Conservation (phyloP, 2,113 vertebrate genomes). For the Tupaia tana region DNA sequence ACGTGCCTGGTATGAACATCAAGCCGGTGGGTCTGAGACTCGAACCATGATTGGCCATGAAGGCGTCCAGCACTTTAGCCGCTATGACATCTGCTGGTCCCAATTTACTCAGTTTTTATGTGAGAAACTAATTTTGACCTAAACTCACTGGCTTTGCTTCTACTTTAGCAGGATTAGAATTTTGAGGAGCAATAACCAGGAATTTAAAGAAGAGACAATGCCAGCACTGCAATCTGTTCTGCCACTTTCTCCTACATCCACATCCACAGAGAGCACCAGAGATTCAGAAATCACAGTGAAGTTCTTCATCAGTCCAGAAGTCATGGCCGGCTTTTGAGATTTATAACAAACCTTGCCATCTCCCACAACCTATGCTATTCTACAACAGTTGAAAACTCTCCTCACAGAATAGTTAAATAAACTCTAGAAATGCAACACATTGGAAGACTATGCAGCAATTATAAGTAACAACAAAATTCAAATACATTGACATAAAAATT, state of each 20-base stretch:
- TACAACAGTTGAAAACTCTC: not conserved
- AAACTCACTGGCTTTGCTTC: not conserved
- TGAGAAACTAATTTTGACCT: not conserved
- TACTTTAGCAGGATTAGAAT: not conserved
- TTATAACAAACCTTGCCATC: not conserved
- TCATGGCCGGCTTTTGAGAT: not conserved
- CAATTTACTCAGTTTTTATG: not conserved
- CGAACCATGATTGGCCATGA: no score
- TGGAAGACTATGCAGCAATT: not conserved
- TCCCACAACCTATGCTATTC: not conserved
- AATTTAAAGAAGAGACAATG: not conserved
- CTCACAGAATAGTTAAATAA: not conserved
- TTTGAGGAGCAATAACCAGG: not conserved
- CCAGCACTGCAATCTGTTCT: no score
- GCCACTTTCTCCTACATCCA: not conserved
- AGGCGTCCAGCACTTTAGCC: no score
- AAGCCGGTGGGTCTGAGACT: no score
- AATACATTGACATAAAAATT: conserved; percentile 29
- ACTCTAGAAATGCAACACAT: not conserved
- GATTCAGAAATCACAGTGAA: not conserved
- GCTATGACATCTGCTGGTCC: no score
- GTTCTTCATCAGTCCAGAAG: not conserved
- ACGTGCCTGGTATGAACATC: no score
- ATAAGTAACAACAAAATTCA: conserved; percentile 54
- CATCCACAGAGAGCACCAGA: not conserved